Conservation (phyloP, 2,113 vertebrate species). For the Gallinago paraguaiae region DNA sequence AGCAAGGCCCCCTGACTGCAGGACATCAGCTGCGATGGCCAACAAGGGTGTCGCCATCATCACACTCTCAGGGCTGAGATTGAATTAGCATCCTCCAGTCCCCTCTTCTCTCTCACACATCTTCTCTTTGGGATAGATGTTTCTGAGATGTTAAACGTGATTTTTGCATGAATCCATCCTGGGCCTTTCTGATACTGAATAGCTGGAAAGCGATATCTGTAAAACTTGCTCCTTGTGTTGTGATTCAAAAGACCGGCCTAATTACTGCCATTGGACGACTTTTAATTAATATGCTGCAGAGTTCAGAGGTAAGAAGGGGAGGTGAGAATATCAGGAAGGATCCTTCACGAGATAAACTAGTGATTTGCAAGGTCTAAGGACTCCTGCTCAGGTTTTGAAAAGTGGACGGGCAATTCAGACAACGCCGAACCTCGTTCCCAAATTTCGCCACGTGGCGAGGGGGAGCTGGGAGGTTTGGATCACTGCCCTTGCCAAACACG, state of each 20-base stretch:
- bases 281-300: conserved; percentile 42
- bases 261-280: background rate
- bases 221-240: background rate
- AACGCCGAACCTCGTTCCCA: background rate
- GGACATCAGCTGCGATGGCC: background rate
- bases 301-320: background rate
- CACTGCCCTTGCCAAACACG: background rate
- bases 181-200: background rate
- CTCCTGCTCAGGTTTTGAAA: background rate
- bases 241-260: background rate
- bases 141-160: background rate
- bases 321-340: background rate
- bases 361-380: background rate
- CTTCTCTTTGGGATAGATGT: background rate
- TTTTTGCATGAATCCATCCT: background rate
- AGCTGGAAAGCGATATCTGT: background rate
- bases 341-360: background rate
- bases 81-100: background rate
- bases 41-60: accelerated
- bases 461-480: background rate
- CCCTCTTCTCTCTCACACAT: background rate
- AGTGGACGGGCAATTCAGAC: background rate
- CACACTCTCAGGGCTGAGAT: background rate
- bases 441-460: background rate
- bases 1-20: accelerated